These are phyloP conservation scores for Pollenia labialis DNA, from an alignment of 2,888 invertebrate genomes.

Conservation along the genomic window DNA sequence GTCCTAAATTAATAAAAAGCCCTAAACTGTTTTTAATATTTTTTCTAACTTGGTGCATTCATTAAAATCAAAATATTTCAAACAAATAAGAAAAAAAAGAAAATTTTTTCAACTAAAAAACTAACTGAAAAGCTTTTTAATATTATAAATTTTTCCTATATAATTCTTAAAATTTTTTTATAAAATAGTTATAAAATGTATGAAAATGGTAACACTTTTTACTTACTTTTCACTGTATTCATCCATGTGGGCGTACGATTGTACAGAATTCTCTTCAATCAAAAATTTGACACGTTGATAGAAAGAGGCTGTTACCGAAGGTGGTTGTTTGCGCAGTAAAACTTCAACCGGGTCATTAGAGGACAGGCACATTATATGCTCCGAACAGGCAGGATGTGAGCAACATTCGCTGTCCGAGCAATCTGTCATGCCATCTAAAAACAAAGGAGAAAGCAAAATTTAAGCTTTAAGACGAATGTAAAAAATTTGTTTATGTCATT, in stretches of 20 bases:
- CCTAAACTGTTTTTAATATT: slow-evolving; percentile 34
- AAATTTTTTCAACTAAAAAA: slow-evolving; percentile 23
- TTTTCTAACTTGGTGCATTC: slow-evolving; percentile 75
- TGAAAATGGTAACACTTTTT: slow-evolving; percentile 78
- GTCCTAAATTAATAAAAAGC: slow-evolving; percentile 47
- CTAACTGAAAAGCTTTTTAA: slow-evolving; percentile 63
- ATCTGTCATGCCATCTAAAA: slow-evolving; percentile 97
- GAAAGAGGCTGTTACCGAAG: slow-evolving; percentile 98
- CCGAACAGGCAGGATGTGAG: slow-evolving; percentile 92
- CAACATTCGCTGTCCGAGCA: slow-evolving; percentile 99
- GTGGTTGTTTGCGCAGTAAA: slow-evolving; percentile 96
- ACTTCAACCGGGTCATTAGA: slow-evolving; percentile 99
- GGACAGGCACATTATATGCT: slow-evolving; percentile 97
- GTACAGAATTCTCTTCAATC: slow-evolving; percentile 99
- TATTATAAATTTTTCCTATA: slow-evolving; percentile 51
- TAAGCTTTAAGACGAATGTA: too few relatives aligned
- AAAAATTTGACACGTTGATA: slow-evolving; percentile 99
- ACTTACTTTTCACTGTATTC: slow-evolving; percentile 99
- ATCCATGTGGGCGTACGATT: slow-evolving; percentile 98
- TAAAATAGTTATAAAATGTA: background rate
- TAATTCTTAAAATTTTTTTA: slow-evolving; percentile 15
- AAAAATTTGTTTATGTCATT: too few relatives aligned
- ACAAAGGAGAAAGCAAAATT: background rate
- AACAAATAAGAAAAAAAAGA: slow-evolving; percentile 26
- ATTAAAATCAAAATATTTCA: slow-evolving; percentile 69